Base-by-base conservation (phyloP, 2,888 invertebrate genomes). In the Conops quadrifasciatus region DNA sequence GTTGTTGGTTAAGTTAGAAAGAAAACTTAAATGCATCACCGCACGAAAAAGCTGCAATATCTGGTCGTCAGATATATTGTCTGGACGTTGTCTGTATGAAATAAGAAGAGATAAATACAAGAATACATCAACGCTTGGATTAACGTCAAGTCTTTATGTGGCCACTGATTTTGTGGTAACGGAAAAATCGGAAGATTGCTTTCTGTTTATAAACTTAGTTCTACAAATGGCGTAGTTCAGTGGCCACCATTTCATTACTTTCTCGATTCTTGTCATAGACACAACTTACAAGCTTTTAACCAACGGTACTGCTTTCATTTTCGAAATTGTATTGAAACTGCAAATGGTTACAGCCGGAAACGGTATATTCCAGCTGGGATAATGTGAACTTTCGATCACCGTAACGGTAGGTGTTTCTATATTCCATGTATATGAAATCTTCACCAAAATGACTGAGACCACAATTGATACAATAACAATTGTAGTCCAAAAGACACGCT, bases 331-430 rank as follows among this genome's bases (percentile, higher is more conserved):
- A 80, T 90, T 90, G 63, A 88, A 86, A 77, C 87, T 87, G 77
- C 90, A 90, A 56, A 89, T 82, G 0, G 89, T 89, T 0, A 90
- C 85, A 0, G 89, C 88, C 0, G 90, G 89, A 82, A 89, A 90
- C 1, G 87, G 86, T 73, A 89, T 88, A 77, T 89, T 87, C 88
- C 89, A 89, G 53, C 89, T 88, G 5, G 89, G 87, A 76, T 87
- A 84, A 78, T 89, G 88, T 0, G 88, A 89, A 45, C 87, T 87
- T 71, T 88, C 87, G 70, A 86, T 86, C 0, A 91, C 90, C 3
- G 91, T 91, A 0, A 90, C 87, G 0, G 90, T 90, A 0, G 89
- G 89, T 49, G 89, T 90, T 67, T 88, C 86, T 0, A 88, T 87
- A 78, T 89, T 90, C 87, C 89, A 90, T 45, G 84, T 84, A 86